phyloP scores from a whole-genome alignment of 1,140 invertebrate species.

The Ceratina australensis region DNA sequence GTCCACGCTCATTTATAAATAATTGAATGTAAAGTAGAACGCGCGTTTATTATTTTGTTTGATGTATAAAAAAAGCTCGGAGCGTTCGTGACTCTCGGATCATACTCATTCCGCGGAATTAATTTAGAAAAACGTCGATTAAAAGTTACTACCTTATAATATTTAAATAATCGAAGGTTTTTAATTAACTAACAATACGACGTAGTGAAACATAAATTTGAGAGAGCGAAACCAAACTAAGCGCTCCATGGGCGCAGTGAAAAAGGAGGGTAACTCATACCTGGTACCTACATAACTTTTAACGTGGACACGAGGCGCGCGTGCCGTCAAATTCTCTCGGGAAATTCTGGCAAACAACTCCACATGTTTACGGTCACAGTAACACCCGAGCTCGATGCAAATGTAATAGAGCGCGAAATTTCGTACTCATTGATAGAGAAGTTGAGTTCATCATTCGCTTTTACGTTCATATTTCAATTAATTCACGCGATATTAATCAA shows the following conservation, averaged over 20 bases:
- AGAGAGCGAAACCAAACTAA: constrained; percentile 3
- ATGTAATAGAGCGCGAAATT: constrained; percentile 56
- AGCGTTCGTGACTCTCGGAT: neutral
- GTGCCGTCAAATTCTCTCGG: constrained; percentile 54
- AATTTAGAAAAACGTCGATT: too few species aligned
- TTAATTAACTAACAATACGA: too few species aligned
- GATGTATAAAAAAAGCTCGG: too few species aligned
- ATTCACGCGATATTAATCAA: too few species aligned
- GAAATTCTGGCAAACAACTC: constrained; percentile 64
- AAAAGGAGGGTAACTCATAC: constrained; percentile 55
- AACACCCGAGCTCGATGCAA: constrained; percentile 58
- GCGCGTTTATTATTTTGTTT: neutral
- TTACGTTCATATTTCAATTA: constrained; percentile 21
- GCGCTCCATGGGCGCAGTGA: constrained; percentile 22
- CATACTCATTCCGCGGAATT: neutral
- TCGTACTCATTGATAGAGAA: constrained; percentile 55
- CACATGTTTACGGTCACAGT: constrained; percentile 37
- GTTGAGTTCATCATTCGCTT: constrained; percentile 6
- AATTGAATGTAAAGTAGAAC: neutral
- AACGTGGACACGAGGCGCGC: constrained; percentile 1
- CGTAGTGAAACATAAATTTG: constrained; percentile 9
- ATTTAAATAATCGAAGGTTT: too few species aligned
- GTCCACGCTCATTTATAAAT: constrained; percentile 32
- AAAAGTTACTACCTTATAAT: too few species aligned
- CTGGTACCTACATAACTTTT: too few species aligned